Percentiles rank a stretch among this genome's conserved stretches.
Conservation (phyloP, 2,888 invertebrate species). For the Eristalis arbustorum region DNA sequence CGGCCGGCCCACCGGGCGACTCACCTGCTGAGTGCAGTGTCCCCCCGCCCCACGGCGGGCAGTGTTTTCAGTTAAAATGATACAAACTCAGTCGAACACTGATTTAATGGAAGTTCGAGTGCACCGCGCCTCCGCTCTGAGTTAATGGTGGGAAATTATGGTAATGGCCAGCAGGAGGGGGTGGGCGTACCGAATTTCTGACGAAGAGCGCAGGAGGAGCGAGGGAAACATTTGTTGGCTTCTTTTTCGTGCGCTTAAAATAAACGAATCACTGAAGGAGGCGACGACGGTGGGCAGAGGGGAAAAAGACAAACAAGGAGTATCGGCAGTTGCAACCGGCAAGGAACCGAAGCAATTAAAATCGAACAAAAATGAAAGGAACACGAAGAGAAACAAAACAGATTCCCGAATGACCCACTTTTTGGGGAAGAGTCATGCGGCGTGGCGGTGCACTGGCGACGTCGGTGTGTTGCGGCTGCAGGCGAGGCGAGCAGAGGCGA, state of each 20-base stretch:
- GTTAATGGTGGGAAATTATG: conserved; percentile 59
- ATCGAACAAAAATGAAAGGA: background rate
- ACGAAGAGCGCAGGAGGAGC: background rate
- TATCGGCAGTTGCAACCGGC: conserved; percentile 12
- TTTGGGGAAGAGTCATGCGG: conserved; percentile 21
- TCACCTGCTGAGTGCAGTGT: background rate
- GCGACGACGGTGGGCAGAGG: background rate
- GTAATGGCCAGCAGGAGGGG: conserved; percentile 32
- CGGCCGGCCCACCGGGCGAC: background rate
- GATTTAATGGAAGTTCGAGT: conserved; percentile 58
- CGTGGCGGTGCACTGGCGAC: background rate
- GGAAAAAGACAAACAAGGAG: background rate
- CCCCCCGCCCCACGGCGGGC: background rate
- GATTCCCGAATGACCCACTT: conserved; percentile 59
- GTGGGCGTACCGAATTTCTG: conserved; percentile 9
- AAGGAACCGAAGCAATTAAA: conserved; percentile 62
- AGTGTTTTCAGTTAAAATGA: conserved; percentile 57
- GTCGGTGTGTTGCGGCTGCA: background rate
- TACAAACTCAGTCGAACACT: conserved; percentile 64
- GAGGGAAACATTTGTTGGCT: conserved; percentile 1
- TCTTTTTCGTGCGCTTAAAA: conserved; percentile 28
- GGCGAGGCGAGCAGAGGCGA: background rate
- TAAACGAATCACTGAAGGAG: conserved; percentile 20
- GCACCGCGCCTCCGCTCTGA: background rate
- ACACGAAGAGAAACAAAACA: conserved; percentile 8